A percentile compares a stretch with the other conserved stretches of the same genome.
Conservation (phyloP, 2,888 invertebrate genomes). For the Cheilosia impressa region DNA sequence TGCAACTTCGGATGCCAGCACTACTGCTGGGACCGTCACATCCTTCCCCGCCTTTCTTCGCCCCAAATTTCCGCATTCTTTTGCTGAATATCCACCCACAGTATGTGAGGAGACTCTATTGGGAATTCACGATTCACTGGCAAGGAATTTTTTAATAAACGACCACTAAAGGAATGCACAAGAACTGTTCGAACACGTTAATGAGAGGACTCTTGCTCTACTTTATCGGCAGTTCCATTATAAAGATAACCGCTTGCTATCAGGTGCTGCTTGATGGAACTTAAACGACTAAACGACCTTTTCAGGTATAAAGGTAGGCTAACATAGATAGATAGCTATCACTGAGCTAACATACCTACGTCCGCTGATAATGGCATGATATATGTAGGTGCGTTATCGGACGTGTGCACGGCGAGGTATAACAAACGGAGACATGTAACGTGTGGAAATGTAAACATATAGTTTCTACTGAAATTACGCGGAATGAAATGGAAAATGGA, state of each 20-base stretch:
- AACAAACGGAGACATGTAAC: conserved; percentile 28
- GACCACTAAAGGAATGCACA: conserved; percentile 5
- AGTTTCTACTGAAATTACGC: background rate
- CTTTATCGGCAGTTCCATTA: conserved; percentile 14
- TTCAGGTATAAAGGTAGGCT: conserved; percentile 15
- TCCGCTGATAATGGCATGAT: conserved; percentile 17
- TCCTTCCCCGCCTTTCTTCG: conserved; percentile 13
- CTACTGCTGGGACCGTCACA: conserved; percentile 39
- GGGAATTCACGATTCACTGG: conserved; percentile 13
- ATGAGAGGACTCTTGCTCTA: conserved; percentile 4
- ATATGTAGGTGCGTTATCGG: conserved; percentile 9
- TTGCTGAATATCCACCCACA: conserved; percentile 14
- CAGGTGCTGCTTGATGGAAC: conserved; percentile 18
- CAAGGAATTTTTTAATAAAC: conserved; percentile 26
- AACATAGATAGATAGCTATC: background rate
- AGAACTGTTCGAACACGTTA: conserved; percentile 9
- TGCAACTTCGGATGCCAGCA: conserved; percentile 39
- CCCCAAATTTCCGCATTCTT: conserved; percentile 62
- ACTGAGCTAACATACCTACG: background rate
- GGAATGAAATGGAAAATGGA: conserved; percentile 49
- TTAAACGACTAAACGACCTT: conserved; percentile 25
- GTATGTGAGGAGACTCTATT: background rate
- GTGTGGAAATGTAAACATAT: conserved; percentile 45
- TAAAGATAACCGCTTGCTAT: conserved; percentile 48
- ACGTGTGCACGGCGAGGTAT: conserved; percentile 57